Evolutionary conservation across 2,888 invertebrate genomes (phyloP).

Genomic region (Marronus borbonicus): DNA sequence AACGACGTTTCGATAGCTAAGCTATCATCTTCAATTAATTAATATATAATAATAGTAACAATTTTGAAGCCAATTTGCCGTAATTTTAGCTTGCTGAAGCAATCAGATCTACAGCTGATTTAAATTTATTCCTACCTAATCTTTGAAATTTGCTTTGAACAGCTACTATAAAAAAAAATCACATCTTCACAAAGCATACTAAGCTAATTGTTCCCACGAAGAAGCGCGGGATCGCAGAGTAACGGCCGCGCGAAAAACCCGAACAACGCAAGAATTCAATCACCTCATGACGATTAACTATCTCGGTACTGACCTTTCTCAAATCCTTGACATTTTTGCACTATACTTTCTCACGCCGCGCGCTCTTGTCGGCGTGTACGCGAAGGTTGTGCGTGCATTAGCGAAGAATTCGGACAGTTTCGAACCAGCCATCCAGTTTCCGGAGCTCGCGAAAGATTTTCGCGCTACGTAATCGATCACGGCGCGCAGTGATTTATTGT

Average conservation of each 20-base stretch:
- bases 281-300: constrained; percentile 41
- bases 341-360: constrained; percentile 29
- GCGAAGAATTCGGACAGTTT: constrained; percentile 37
- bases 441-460: constrained; percentile 11
- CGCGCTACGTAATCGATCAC: constrained; percentile 16
- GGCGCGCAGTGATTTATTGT: not conserved
- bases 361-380: constrained; percentile 11
- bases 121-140: too few species aligned
- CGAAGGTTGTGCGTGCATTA: not conserved
- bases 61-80: too few species aligned
- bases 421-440: constrained; percentile 19
- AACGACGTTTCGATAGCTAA: too few species aligned
- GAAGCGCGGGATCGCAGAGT: not conserved
- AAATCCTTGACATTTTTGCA: constrained; percentile 51
- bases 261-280: constrained; percentile 30
- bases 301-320: constrained; percentile 48
- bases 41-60: too few species aligned
- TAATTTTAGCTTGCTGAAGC: too few species aligned
- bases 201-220: too few species aligned
- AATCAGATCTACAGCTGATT: too few species aligned
- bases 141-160: too few species aligned
- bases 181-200: too few species aligned
- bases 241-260: not conserved
- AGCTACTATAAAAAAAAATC: too few species aligned
- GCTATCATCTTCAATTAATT: too few species aligned